phyloP scores from a whole-genome alignment of 92 coral and sea anemone genomes.

The Porites evermanni region DNA sequence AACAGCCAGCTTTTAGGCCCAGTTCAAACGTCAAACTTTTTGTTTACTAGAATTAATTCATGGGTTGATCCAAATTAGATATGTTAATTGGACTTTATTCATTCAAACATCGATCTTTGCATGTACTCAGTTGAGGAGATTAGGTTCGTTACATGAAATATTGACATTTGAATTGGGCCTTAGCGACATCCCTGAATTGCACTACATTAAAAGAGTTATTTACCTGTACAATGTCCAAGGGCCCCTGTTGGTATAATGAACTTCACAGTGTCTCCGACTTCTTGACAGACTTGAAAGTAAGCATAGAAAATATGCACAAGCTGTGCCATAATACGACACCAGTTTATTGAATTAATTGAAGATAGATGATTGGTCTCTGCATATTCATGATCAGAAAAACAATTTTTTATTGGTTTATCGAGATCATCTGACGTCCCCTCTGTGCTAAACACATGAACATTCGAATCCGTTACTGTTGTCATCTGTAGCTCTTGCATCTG shows the following conservation, averaged over 20 bases:
- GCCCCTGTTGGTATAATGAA: conserved; percentile 93
- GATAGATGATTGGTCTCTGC: conserved; percentile 71
- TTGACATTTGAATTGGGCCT: no score
- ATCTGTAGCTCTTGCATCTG: conserved; percentile 89
- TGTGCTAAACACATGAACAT: conserved; percentile 77
- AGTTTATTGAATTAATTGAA: conserved; percentile 81
- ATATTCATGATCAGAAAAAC: conserved; percentile 62
- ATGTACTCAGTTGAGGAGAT: no score
- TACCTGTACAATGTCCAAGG: conserved; percentile 93
- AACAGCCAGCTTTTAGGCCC: no score
- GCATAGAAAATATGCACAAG: conserved; percentile 83
- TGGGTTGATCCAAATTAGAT: no score
- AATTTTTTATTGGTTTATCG: conserved; percentile 69
- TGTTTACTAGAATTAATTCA: no score
- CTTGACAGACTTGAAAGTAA: conserved; percentile 75
- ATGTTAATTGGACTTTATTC: no score
- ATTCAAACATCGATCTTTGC: no score
- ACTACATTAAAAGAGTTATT: neutral
- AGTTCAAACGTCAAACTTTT: no score
- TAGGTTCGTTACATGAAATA: no score
- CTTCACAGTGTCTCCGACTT: conserved; percentile 69
- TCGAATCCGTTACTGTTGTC: conserved; percentile 82
- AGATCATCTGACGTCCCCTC: conserved; percentile 92
- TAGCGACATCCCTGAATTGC: neutral
- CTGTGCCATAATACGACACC: conserved; percentile 89